A percentile compares a stretch with the other conserved stretches of the same genome.
Evolutionary conservation across 2,888 invertebrate species (phyloP).

Genomic region (Synanthedon formicaeformis): DNA sequence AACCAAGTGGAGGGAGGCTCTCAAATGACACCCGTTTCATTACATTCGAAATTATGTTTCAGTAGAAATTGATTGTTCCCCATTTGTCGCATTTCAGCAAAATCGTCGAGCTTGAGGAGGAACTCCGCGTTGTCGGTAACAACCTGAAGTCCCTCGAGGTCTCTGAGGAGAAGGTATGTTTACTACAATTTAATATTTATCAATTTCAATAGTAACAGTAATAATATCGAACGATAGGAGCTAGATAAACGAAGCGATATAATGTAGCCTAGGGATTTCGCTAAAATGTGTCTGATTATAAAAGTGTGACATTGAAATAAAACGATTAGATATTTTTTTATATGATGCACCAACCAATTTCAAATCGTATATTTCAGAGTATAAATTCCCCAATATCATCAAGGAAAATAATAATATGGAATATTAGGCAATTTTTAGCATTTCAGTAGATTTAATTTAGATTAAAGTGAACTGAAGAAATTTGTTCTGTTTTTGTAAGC

Average conservation of each 20-base stretch:
- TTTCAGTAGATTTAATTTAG: no score
- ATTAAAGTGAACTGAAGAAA: no score
- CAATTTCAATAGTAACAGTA: not conserved
- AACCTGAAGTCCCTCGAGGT: constrained; percentile 99
- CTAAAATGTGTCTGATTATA: not conserved
- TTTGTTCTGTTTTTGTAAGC: no score
- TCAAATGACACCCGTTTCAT: not conserved
- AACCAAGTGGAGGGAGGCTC: not conserved
- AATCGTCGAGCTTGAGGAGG: constrained; percentile 99
- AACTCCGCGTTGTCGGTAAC: constrained; percentile 99
- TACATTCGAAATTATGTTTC: not conserved
- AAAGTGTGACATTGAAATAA: not conserved
- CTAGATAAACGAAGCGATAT: constrained; percentile 1
- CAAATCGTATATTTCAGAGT: no score
- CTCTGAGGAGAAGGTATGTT: constrained; percentile 97
- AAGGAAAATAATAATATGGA: no score
- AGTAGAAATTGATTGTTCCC: constrained; percentile 28
- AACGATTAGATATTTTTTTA: not conserved
- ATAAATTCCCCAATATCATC: no score
- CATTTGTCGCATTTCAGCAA: constrained; percentile 75
- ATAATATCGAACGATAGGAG: not conserved
- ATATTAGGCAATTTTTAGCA: no score
- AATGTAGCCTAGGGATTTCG: constrained; percentile 2
- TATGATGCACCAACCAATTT: constrained; percentile 58
- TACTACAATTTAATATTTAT: constrained; percentile 4